Conservation (phyloP, 2,113 vertebrate species). For the Carassius carassius region DNA sequence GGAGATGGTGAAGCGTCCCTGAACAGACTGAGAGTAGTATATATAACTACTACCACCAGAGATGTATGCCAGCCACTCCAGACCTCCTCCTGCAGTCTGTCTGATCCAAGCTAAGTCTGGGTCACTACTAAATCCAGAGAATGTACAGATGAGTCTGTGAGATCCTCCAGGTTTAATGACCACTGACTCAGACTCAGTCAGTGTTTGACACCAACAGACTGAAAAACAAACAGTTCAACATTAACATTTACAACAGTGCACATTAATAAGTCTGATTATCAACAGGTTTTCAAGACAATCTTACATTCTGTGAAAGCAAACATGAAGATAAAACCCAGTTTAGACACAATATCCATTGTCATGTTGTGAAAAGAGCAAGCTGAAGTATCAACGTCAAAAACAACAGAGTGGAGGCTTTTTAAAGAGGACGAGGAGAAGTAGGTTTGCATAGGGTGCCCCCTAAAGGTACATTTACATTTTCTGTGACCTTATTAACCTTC, state of each 20-base stretch:
- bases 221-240: neutral
- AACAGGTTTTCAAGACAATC: neutral
- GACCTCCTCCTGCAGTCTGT: neutral
- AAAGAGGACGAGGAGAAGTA: no score
- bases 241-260: neutral
- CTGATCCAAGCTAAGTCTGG: rapidly evolving
- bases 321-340: neutral
- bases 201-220: conserved; percentile 29
- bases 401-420: no score
- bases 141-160: conserved; percentile 41
- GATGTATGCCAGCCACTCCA: conserved; percentile 12
- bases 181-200: conserved; percentile 25
- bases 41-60: neutral
- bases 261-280: neutral
- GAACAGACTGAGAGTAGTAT: no score
- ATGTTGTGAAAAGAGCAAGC: no score
- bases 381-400: no score
- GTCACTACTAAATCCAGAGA: conserved; percentile 30
- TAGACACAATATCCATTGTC: neutral
- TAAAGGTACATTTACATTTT: neutral
- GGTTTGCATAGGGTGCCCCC: neutral
- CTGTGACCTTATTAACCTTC: neutral
- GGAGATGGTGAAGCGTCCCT: no score
- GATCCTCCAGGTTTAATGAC: conserved; percentile 41
- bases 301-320: neutral